Evolutionary conservation across 1,140 invertebrate species (phyloP).

Genomic region (Drosophila sechellia): DNA sequence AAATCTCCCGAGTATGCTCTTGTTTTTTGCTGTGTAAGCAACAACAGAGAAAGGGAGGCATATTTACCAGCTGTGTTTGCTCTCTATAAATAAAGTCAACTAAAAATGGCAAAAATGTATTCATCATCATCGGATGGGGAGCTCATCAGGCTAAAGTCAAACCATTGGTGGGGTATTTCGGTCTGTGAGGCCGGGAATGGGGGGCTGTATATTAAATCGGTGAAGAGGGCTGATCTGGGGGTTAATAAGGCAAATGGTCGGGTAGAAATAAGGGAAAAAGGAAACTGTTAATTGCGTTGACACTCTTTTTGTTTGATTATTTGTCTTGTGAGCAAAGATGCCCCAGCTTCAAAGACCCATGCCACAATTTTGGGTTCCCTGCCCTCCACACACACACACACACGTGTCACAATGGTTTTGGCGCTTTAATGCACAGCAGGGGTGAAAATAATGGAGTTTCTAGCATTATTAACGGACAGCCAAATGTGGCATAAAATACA

Average conservation of each 20-base stretch:
- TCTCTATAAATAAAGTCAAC: constrained; percentile 72
- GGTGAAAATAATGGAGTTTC: constrained; percentile 1
- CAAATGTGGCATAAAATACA: too few species aligned
- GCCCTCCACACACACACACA: background rate
- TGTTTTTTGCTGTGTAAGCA: constrained; percentile 11
- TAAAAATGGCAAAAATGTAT: constrained; percentile 74
- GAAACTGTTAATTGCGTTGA: constrained; percentile 62
- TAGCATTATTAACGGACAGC: too few species aligned
- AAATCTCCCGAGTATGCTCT: background rate
- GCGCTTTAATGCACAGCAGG: background rate
- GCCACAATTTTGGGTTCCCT: constrained; percentile 5
- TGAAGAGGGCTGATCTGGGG: background rate
- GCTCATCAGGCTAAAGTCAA: constrained; percentile 28
- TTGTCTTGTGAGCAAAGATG: constrained; percentile 14
- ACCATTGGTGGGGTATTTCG: constrained; percentile 30
- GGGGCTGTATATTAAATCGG: background rate
- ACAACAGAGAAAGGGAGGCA: constrained; percentile 1
- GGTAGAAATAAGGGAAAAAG: constrained; percentile 11
- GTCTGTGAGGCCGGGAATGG: too few species aligned
- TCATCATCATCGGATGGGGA: constrained; percentile 35
- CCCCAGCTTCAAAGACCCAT: constrained; percentile 4
- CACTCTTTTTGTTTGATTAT: constrained; percentile 50
- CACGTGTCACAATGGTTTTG: constrained; percentile 23
- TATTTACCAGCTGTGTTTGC: constrained; percentile 68
- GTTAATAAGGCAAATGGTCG: background rate